Evolutionary conservation across 2,888 invertebrate species (phyloP).

Genomic region (Nesidiocoris tenuis): DNA sequence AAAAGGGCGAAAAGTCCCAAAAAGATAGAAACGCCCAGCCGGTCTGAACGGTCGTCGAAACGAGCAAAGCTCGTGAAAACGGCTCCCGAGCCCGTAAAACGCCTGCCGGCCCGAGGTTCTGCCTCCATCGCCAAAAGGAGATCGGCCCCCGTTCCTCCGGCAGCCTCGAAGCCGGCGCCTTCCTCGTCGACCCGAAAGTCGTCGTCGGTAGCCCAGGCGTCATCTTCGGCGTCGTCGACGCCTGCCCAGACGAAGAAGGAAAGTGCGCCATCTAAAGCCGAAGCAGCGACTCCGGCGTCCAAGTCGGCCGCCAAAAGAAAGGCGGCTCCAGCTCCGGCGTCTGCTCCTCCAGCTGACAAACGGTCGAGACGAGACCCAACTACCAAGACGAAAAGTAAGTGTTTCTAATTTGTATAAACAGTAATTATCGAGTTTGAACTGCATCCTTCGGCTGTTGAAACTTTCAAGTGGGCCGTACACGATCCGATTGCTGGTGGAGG

Average conservation of each 20-base stretch:
- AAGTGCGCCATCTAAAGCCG: conserved; percentile 48
- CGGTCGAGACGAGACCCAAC: conserved; percentile 46
- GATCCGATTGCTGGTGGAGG: no score
- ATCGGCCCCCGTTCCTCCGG: conserved; percentile 11
- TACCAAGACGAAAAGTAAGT: conserved; percentile 51
- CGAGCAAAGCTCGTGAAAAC: conserved; percentile 15
- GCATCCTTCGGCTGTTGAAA: background rate
- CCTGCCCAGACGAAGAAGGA: conserved; percentile 51
- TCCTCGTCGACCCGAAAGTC: conserved; percentile 39
- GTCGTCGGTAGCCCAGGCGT: conserved; percentile 35
- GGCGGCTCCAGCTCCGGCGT: conserved; percentile 49
- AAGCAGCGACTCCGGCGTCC: conserved; percentile 12
- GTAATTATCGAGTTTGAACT: background rate
- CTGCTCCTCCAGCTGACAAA: conserved; percentile 46
- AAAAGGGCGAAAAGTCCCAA: conserved; percentile 55
- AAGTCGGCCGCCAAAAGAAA: conserved; percentile 50
- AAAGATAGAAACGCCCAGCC: conserved; percentile 13
- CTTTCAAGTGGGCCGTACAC: no score
- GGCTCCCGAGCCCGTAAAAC: conserved; percentile 13
- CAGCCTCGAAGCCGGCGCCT: conserved; percentile 40
- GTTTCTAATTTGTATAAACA: background rate
- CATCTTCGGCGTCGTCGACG: background rate
- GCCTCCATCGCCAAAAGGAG: conserved; percentile 12
- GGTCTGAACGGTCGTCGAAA: conserved; percentile 20
- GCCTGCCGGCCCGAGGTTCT: conserved; percentile 43